Base-by-base conservation (phyloP, 2,797 vertebrate genomes). In the Rhinogobio ventralis region DNA sequence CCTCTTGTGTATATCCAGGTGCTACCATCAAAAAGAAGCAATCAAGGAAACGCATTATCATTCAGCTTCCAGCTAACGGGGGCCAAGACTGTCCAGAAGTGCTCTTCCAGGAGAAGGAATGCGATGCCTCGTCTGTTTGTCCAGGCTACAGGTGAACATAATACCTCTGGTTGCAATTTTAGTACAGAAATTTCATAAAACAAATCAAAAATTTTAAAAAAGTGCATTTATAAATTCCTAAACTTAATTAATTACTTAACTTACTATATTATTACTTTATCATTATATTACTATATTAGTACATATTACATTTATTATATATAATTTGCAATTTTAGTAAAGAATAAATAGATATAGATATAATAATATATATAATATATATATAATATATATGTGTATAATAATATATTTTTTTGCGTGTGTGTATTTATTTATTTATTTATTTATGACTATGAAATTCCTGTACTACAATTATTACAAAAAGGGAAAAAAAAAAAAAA, bases 21-120 rank as follows among this genome's bases (percentile, higher is more conserved):
- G 90, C 83, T 10, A 90, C 84, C 6, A 77, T 49, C 0, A 95
- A 94, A 77, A 96, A 90, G 90, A 99, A 97, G 80, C 97, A 99
- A 86, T 93, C 93, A 45, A 95, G 96, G 84, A 96, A 97, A 86
- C 95, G 97, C 3, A 94, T 99, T 83, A 92, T 97, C 87, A 94
- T 98, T 85, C 98, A 98, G 82, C 92, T 96, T 19, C 96, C 98
- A 0, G 94, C 97, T 89, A 98, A 98, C 0, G 96, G 98, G 0
- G 98, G 98, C 60, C 96, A 95, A 51, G 98, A 99, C 81, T 99
- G 98, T 87, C 95, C 96, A 0, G 98, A 99, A 23, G 94, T 96
- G 0, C 94, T 99, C 83, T 95, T 91, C 55, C 98, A 99, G 90
- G 97, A 99, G 89, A 96, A 95, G 86, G 95, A 97, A 28, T 99